Evolutionary conservation across 2,797 vertebrate genomes (phyloP), one percentile per base, ranked within the genome.

Genomic region (Spondyliosoma cantharus): DNA sequence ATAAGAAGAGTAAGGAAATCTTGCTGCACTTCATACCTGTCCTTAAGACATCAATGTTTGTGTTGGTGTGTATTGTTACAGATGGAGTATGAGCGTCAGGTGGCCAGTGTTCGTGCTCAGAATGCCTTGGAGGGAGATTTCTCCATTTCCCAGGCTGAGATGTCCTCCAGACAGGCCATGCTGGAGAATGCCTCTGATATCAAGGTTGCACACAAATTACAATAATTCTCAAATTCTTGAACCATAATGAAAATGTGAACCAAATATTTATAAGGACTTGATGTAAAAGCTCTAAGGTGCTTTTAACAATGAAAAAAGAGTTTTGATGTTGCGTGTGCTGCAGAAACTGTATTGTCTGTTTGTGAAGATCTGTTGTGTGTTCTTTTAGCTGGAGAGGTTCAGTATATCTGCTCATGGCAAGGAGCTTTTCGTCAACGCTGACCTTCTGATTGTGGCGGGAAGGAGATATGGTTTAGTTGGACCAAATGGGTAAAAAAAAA

Each of bases 401-500:
- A 98, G 97, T 91, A 98, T 98, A 86, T 98, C 97, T 0, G 97
- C 97, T 64, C 97, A 98, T 0, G 97, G 97, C 50, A 98, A 98
- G 83, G 97, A 98, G 86, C 91, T 98, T 4, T 98, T 97, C 5
- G 93, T 98, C 83, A 98, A 98, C 0, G 97, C 97, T 2, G 97
- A 98, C 83, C 95, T 98, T 24, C 94, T 96, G 78, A 96, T 98
- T 1, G 97, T 98, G 20, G 97, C 97, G 0, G 96, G 97, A 59
- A 95, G 97, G 62, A 94, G 97, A 77, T 98, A 98, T 0, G 97
- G 97, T 89, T 93, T 98, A n/a, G 97, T 98, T 37, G 97, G 97
- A 76, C 97, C 97, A 66, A 98, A 98, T 3, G 97, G 97, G 97
- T 98, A 82, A 93, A 94, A 46, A 45, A 45, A 46, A 45, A 37